A percentile compares a stretch with the other conserved stretches of the same genome.
Evolutionary conservation across 2,797 vertebrate genomes (phyloP).

Genomic region (Hapalemur alaotrensis): DNA sequence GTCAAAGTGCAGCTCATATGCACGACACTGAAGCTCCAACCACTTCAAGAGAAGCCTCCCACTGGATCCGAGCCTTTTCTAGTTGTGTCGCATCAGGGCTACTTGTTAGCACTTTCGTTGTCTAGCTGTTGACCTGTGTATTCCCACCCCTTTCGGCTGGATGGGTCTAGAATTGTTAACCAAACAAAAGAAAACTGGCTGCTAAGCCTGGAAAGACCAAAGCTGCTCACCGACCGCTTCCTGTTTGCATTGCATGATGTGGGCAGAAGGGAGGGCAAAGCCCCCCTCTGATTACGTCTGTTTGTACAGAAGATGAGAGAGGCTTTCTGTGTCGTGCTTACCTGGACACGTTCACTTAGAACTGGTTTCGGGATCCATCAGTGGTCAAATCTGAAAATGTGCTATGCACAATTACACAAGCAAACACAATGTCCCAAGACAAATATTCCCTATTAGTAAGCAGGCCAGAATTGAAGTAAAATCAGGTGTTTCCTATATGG

Average conservation of each 20-base stretch:
- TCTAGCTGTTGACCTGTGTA: not conserved
- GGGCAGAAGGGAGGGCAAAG: slow-evolving; percentile 29
- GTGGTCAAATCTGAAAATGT: slow-evolving; percentile 79
- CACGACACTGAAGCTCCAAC: not conserved
- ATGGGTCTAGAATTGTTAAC: slow-evolving; percentile 56
- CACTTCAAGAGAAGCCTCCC: not conserved
- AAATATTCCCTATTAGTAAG: slow-evolving; percentile 78
- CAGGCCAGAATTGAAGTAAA: slow-evolving; percentile 81
- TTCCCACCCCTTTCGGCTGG: slow-evolving; percentile 73
- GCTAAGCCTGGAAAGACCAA: slow-evolving; percentile 70
- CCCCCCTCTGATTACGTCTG: slow-evolving; percentile 67
- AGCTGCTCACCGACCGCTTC: slow-evolving; percentile 74
- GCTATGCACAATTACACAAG: slow-evolving; percentile 83
- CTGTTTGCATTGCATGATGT: slow-evolving; percentile 64
- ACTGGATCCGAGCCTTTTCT: not conserved
- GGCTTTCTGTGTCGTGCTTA: slow-evolving; percentile 77
- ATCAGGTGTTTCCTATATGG: slow-evolving; percentile 84
- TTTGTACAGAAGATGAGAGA: slow-evolving; percentile 56
- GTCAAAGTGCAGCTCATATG: not conserved
- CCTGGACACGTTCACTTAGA: slow-evolving; percentile 64
- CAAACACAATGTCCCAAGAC: slow-evolving; percentile 84
- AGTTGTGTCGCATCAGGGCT: not conserved
- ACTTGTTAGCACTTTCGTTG: not conserved
- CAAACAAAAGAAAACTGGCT: slow-evolving; percentile 81
- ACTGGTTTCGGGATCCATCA: slow-evolving; percentile 71